A percentile compares a stretch with the other conserved stretches of the same genome.
Conservation (phyloP, 2,888 invertebrate species). For the Chloroclysta siterata region DNA sequence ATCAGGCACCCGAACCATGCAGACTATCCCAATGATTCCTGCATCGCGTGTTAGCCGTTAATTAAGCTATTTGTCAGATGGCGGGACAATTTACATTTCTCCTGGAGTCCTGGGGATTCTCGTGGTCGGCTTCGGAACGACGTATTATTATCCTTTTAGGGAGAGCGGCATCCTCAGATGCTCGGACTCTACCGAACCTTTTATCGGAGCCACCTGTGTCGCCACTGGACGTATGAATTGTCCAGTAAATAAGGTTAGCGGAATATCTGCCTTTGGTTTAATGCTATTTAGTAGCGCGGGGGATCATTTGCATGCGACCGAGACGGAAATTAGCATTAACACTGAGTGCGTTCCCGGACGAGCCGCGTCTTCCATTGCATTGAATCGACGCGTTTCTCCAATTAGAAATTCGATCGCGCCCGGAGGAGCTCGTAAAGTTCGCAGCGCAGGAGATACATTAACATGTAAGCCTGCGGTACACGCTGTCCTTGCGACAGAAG, state of each 20-base stretch:
- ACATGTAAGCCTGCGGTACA: slow-evolving; percentile 68
- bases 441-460: slow-evolving; percentile 62
- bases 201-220: slow-evolving; percentile 84
- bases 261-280: slow-evolving; percentile 74
- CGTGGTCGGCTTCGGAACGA: slow-evolving; percentile 73
- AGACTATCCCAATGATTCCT: slow-evolving; percentile 73
- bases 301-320: slow-evolving; percentile 73
- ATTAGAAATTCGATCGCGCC: slow-evolving; percentile 62
- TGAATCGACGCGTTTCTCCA: slow-evolving; percentile 55
- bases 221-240: slow-evolving; percentile 81
- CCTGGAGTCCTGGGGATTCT: slow-evolving; percentile 70
- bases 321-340: slow-evolving; percentile 76
- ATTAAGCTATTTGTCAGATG: slow-evolving; percentile 84
- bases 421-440: slow-evolving; percentile 55
- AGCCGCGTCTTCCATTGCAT: slow-evolving; percentile 54
- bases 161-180: slow-evolving; percentile 78
- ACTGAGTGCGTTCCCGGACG: slow-evolving; percentile 55
- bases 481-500: slow-evolving; percentile 68
- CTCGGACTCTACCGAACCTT: slow-evolving; percentile 71
- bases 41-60: slow-evolving; percentile 78
- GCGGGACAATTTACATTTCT: slow-evolving; percentile 81
- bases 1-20: slow-evolving; percentile 54
- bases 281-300: slow-evolving; percentile 76
- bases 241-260: slow-evolving; percentile 83
- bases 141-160: slow-evolving; percentile 85